phyloP scores from a whole-genome alignment of 2,888 invertebrate genomes.

The Thera britannica region DNA sequence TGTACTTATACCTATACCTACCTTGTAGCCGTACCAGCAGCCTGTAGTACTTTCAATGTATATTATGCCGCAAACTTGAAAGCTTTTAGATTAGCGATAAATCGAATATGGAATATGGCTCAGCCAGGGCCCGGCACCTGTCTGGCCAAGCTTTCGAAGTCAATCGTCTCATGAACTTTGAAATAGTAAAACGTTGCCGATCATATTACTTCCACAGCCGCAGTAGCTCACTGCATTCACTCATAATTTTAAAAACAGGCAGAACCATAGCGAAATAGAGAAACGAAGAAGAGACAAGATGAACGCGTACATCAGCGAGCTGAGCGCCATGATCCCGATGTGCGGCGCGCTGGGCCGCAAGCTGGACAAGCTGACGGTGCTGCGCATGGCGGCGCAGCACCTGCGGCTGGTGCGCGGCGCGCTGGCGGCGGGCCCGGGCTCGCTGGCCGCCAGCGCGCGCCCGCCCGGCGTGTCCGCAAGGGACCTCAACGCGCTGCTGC shows the following conservation, averaged over 20 bases:
- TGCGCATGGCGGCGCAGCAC: constrained; percentile 97
- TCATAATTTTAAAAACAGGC: constrained; percentile 80
- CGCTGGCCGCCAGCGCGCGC: constrained; percentile 87
- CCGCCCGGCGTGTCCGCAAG: constrained; percentile 93
- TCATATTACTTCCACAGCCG: too few relatives aligned
- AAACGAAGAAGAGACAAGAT: constrained; percentile 97
- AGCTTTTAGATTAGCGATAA: too few relatives aligned
- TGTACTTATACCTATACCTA: too few relatives aligned
- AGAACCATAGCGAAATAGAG: constrained; percentile 98
- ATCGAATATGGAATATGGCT: too few relatives aligned
- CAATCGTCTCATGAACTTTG: too few relatives aligned
- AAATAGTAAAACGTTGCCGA: too few relatives aligned
- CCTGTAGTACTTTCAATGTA: too few relatives aligned
- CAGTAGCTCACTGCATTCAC: too few relatives aligned
- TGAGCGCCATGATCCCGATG: constrained; percentile 96
- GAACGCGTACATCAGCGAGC: constrained; percentile 97
- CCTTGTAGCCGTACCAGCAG: too few relatives aligned
- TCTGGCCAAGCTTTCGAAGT: too few relatives aligned
- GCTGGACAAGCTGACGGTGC: constrained; percentile 95
- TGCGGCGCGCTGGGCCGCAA: constrained; percentile 97
- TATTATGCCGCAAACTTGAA: too few relatives aligned
- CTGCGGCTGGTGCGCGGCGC: constrained; percentile 87
- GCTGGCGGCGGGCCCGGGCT: constrained; percentile 87
- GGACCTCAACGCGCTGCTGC: constrained; percentile 93
- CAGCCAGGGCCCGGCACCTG: too few relatives aligned